Evolutionary conservation across 1,140 invertebrate species (phyloP).

Genomic region (Scaptodrosophila lebanonensis): DNA sequence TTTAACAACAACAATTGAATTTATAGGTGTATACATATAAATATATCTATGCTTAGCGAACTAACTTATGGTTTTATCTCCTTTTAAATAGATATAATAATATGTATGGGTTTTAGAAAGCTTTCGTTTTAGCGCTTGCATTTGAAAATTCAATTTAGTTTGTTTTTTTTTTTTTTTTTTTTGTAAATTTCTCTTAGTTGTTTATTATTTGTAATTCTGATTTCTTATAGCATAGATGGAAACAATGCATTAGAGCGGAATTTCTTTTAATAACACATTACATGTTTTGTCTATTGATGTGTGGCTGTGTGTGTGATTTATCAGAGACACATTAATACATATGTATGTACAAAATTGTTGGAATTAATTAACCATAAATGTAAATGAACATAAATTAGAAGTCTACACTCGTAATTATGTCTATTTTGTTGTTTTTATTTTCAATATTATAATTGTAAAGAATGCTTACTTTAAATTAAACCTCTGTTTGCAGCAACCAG

Average conservation of each 20-base stretch:
- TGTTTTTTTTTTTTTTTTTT: slow-evolving; percentile 18
- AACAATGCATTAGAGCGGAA: background rate
- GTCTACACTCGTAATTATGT: background rate
- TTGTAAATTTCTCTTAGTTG: too few species aligned
- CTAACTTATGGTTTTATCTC: slow-evolving; percentile 60
- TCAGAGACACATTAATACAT: slow-evolving; percentile 1
- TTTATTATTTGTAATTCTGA: too few species aligned
- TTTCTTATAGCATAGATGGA: background rate
- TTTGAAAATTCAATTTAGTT: slow-evolving; percentile 35
- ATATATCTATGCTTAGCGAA: slow-evolving; percentile 47
- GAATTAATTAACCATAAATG: slow-evolving; percentile 25
- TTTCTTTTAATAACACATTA: too few species aligned
- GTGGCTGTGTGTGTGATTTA: slow-evolving; percentile 3
- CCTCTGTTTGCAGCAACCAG: too few species aligned
- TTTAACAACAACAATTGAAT: slow-evolving; percentile 50
- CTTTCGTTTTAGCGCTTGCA: slow-evolving; percentile 2
- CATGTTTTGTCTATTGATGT: slow-evolving; percentile 16
- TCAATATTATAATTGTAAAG: too few species aligned
- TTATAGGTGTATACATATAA: slow-evolving; percentile 27
- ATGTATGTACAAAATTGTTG: slow-evolving; percentile 26
- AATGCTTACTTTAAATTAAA: too few species aligned
- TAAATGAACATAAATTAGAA: slow-evolving; percentile 19
- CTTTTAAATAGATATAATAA: slow-evolving; percentile 12
- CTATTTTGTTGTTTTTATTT: too few species aligned
- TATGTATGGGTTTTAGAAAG: slow-evolving; percentile 1